phyloP scores from a whole-genome alignment of 1,140 invertebrate species.

The Dendroctonus ponderosae region DNA sequence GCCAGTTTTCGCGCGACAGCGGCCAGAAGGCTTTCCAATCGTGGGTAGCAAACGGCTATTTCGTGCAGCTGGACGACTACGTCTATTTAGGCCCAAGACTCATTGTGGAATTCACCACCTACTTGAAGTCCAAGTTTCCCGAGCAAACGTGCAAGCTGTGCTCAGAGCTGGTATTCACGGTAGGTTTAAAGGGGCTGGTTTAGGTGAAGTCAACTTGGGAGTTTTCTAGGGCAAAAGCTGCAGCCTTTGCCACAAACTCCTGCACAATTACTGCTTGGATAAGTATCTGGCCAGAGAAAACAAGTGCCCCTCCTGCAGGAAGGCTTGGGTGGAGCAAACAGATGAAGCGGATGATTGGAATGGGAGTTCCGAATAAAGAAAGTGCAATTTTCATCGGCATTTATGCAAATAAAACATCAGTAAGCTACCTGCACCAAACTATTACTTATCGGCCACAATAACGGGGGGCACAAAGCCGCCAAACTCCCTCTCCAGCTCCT shows the following conservation, averaged over 20 bases:
- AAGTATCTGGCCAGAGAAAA: constrained; percentile 37
- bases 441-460: constrained; percentile 8
- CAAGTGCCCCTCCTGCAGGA: constrained; percentile 37
- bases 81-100: constrained; percentile 39
- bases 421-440: background rate
- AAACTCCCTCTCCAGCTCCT: constrained; percentile 76
- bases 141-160: constrained; percentile 40
- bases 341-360: no score
- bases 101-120: constrained; percentile 41
- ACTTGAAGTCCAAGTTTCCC: constrained; percentile 36
- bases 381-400: no score
- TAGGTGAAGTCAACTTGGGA: background rate
- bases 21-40: constrained; percentile 39
- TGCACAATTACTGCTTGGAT: constrained; percentile 38
- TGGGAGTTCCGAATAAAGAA: no score
- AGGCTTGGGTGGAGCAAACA: constrained; percentile 28
- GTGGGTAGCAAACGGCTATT: constrained; percentile 40
- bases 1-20: constrained; percentile 32
- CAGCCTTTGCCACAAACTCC: constrained; percentile 29
- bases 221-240: constrained; percentile 38
- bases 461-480: constrained; percentile 76
- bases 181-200: constrained; percentile 13
- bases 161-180: constrained; percentile 41
- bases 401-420: background rate
- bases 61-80: constrained; percentile 31